Percentiles rank a stretch among this genome's conserved stretches.
Evolutionary conservation across 2,113 vertebrate genomes (phyloP).

Genomic region (Australoheros scitulus): DNA sequence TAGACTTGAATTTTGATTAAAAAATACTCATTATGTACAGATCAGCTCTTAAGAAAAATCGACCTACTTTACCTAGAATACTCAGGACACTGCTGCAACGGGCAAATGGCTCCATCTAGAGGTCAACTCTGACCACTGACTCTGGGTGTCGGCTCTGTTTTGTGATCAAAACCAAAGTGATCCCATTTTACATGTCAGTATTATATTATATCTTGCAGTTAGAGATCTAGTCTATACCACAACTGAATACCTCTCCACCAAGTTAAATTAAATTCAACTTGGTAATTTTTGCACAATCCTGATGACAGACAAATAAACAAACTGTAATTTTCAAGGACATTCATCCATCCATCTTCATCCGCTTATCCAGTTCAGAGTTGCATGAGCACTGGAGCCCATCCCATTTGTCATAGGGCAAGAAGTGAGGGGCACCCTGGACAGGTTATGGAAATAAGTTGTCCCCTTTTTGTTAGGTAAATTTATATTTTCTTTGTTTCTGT

Average conservation of each 20-base stretch:
- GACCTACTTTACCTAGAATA: neutral
- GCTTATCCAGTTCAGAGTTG: neutral
- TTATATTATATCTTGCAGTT: neutral
- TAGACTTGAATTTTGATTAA: neutral
- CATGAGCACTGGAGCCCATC: neutral
- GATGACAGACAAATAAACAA: neutral
- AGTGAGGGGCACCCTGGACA: neutral
- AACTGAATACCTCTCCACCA: neutral
- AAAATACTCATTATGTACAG: neutral
- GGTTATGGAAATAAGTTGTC: neutral
- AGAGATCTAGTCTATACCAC: neutral
- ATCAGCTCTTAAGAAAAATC: constrained; percentile 6
- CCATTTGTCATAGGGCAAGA: neutral
- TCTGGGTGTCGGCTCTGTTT: neutral
- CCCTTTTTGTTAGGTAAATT: neutral
- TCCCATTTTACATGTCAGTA: neutral
- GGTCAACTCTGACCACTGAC: constrained; percentile 7
- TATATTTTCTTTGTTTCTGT: neutral
- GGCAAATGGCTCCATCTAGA: constrained; percentile 64
- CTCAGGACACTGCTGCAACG: neutral
- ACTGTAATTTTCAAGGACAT: neutral
- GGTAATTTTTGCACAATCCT: neutral
- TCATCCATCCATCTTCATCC: neutral
- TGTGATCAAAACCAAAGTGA: neutral
- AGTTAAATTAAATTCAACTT: neutral